Percentiles rank a stretch among this genome's conserved stretches.
These are phyloP conservation scores for Hylaea fasciaria DNA, from an alignment of 2,888 invertebrate genomes.

Conservation along the genomic window DNA sequence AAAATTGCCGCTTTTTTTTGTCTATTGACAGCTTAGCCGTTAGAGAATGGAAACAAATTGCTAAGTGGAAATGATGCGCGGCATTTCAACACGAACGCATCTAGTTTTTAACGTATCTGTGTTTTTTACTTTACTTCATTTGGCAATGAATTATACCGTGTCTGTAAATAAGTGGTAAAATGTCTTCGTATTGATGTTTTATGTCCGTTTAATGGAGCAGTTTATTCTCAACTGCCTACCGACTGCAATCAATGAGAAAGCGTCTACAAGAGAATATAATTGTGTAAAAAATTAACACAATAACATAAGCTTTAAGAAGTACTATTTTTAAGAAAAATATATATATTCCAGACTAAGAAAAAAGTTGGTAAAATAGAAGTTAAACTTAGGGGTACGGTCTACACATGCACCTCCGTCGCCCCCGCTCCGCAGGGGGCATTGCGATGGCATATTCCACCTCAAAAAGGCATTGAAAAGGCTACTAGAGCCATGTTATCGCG, in stretches of 20 bases:
- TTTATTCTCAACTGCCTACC: conserved; percentile 4
- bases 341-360: no score
- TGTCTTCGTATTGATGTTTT: conserved; percentile 21
- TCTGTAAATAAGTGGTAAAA: no score
- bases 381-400: no score
- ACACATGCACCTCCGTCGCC: no score
- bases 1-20: conserved; percentile 51
- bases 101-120: conserved; percentile 7
- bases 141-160: conserved; percentile 30
- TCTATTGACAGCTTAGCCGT: conserved; percentile 57
- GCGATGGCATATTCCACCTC: no score
- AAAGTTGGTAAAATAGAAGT: no score
- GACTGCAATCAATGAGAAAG: conserved; percentile 20
- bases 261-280: neutral
- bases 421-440: no score
- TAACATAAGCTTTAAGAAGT: no score
- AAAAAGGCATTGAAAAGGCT: no score
- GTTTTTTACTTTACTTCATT: conserved; percentile 24
- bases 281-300: no score
- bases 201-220: conserved; percentile 24
- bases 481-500: no score
- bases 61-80: conserved; percentile 57
- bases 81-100: conserved; percentile 54
- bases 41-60: conserved; percentile 50
- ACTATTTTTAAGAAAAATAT: no score